Conservation (phyloP, 2,888 invertebrate species). For the Orthosia cruda region DNA sequence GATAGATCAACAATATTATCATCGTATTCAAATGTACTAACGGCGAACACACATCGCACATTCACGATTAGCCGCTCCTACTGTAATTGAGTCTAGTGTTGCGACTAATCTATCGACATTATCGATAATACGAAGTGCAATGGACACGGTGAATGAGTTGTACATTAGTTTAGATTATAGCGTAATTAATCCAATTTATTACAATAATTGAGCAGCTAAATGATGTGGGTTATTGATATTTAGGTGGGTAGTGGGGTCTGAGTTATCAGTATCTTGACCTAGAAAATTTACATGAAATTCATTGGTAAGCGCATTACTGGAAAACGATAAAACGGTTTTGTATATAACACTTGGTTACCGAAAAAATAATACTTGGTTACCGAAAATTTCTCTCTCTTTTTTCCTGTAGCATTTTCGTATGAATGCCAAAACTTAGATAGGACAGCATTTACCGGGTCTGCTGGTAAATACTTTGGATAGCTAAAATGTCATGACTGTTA, state of each 20-base stretch:
- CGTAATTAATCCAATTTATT: conserved; percentile 20
- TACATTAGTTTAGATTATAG: conserved; percentile 28
- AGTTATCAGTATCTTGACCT: neutral
- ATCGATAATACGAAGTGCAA: conserved; percentile 45
- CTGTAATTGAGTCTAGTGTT: conserved; percentile 66
- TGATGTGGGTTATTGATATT: neutral
- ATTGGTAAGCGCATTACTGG: too few species aligned
- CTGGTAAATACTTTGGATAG: too few species aligned
- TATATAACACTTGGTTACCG: too few species aligned
- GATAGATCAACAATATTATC: conserved; percentile 35
- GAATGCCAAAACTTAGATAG: too few species aligned
- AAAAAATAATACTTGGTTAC: too few species aligned
- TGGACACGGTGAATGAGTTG: conserved; percentile 12
- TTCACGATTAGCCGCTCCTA: conserved; percentile 69
- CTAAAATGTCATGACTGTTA: too few species aligned
- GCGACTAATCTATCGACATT: conserved; percentile 46
- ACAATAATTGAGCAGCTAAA: conserved; percentile 2
- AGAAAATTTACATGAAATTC: too few species aligned
- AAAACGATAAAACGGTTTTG: too few species aligned
- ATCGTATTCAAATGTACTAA: conserved; percentile 56
- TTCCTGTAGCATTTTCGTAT: too few species aligned
- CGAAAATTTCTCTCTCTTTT: too few species aligned
- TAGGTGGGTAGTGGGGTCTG: neutral
- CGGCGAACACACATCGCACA: conserved; percentile 40
- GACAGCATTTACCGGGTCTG: too few species aligned